phyloP scores from a whole-genome alignment of 2,797 vertebrate species.

The Glossophaga mutica region DNA sequence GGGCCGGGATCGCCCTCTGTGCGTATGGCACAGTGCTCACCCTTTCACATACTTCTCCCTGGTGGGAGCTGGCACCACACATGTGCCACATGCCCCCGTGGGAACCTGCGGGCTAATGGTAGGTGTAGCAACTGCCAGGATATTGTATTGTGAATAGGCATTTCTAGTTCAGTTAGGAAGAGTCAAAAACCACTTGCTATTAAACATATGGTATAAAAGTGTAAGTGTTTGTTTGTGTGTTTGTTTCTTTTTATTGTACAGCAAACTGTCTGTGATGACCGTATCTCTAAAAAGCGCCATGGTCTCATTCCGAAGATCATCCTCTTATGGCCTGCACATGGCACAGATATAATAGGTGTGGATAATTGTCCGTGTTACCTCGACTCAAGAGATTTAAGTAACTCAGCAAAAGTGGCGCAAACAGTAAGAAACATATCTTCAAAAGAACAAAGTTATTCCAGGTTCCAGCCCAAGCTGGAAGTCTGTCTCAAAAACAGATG shows the following conservation, averaged over 20 bases:
- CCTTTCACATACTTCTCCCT: rapidly evolving
- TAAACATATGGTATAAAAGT: neutral
- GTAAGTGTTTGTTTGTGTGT: neutral
- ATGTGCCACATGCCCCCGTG: rapidly evolving
- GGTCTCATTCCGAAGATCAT: neutral
- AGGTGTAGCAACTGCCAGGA: neutral
- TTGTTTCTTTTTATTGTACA: neutral
- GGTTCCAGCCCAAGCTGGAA: neutral
- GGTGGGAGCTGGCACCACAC: rapidly evolving
- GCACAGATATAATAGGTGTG: neutral
- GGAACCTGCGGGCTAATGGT: neutral
- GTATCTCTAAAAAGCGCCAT: neutral
- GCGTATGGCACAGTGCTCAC: neutral
- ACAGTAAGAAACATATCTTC: neutral
- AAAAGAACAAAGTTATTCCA: neutral
- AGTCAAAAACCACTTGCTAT: neutral
- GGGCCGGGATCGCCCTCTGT: rapidly evolving
- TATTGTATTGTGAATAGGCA: neutral
- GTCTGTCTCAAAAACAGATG: neutral
- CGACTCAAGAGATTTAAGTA: neutral
- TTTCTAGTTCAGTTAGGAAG: neutral
- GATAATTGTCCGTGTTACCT: neutral
- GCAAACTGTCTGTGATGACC: neutral
- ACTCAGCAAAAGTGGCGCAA: neutral
- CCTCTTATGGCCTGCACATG: rapidly evolving